Base-by-base conservation (phyloP, 1,140 invertebrate species). In the Ostrea edulis region DNA sequence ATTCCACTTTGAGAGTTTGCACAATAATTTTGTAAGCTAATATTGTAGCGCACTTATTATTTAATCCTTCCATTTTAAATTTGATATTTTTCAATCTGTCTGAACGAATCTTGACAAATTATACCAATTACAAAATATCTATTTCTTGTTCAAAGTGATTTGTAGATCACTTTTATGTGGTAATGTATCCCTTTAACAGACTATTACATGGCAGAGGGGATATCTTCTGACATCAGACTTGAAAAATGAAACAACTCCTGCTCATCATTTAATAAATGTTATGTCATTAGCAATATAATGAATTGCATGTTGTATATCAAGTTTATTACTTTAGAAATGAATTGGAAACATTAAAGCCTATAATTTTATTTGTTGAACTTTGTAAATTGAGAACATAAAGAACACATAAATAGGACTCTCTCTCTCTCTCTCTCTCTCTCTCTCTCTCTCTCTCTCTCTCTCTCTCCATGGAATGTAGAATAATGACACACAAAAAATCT, bases 11-110 rank as follows among this genome's bases (percentile, higher is more conserved):
- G 25, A 12, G 22, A 71, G 25, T 22, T 25, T 25, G 65, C 65
- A 25, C 62, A 71, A 71, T 71, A 8, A 71, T 71, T 71, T 25
- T 25, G 65, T 71, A 71, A 71, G 65, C 29, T 25, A 71, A 71
- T 71, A 71, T 22, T 9, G 55, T 25, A 25, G 12, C 11, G 65
- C 22, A 25, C 65, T 22, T 25, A 25, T 71, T 29, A 71, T 71
- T 8, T 71, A 71, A 71, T 22, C 22, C 65, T 25, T 29, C 25
- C 65, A 25, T 71, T 71, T 71, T 71, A 71, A 71, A 71, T 71
- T 29, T 71, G 65, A 71, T 71, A 71, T 71, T 71, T 71, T 71
- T 71, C 65, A 71, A 71, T 71, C 20, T 71, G 65, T 22, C 11
- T 12, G 65, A 22, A 71, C 29, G 65, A 71, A 71, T 71, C 65